Base-by-base conservation (phyloP, 2,113 vertebrate genomes). In the Balaenoptera acutorostrata region DNA sequence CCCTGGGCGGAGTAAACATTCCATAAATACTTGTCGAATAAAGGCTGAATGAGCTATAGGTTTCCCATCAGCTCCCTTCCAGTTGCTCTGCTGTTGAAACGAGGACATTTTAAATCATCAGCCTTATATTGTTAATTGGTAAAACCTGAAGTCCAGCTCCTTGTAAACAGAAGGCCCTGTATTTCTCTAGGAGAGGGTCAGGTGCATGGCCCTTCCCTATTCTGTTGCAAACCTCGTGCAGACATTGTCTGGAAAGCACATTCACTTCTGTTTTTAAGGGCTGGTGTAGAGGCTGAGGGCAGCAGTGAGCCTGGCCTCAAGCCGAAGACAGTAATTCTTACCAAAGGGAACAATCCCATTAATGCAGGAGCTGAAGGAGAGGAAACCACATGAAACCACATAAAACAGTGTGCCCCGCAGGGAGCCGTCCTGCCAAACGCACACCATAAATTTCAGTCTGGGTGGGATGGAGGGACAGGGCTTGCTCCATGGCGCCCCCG, bases 401-500 rank as follows among this genome's bases (percentile, higher is more conserved):
- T 6, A 36, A 77, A 88, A 46, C 74, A 3, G 0, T 15, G 17
- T 0, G 2, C 39, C 91, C 88, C 0, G 0, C 8, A 0, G 64
- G 69, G 69, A 82, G 46, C 8, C 17, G 0, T 66, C 39, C 77
- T 68, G 52, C 74, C 29, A 36, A 68, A 25, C 1, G 9, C 14
- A 5, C 25, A 4, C 78, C 4, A 0, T 55, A 11, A 46, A 49
- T 68, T 25, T 44, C 55, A 11, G 39, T 66, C 39, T 1, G 0
- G 29, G 33, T 15, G 3, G 2, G n/a, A 49, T 0, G 21, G 52
- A 2, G 5, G 41, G 46, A 14, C 55, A 21, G 6, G 21, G 14
- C 0, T 59, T 13, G 0, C 23, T 88, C 39, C 1, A 0, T 0
- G 4, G 44, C 0, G 41, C 25, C 20, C 33, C 29, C 18, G 0